Percentiles rank a stretch among this genome's conserved stretches.
These are phyloP conservation scores for Scomberomorus guttatus DNA, from an alignment of 2,797 vertebrate genomes.

Conservation along the genomic window DNA sequence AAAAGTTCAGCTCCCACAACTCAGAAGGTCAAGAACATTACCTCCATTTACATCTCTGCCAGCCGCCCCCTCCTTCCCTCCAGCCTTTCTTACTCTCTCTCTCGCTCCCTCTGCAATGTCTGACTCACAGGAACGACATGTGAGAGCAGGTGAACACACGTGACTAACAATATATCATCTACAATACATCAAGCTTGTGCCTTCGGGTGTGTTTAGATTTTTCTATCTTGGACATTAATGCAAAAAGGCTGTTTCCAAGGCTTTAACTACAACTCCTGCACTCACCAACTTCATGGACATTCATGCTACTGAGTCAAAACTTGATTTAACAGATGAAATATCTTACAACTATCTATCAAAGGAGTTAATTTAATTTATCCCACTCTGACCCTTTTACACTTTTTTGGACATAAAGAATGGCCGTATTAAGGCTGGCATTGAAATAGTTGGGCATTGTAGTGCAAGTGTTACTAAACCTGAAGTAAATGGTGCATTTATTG, in stretches of 20 bases:
- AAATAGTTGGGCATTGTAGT: too few species aligned
- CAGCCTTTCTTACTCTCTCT: conserved; percentile 26
- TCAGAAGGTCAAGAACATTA: conserved; percentile 82
- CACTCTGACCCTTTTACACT: neutral
- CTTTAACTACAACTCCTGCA: neutral
- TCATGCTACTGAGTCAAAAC: neutral
- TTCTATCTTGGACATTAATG: neutral
- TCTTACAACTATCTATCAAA: neutral
- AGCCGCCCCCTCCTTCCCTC: conserved; percentile 29
- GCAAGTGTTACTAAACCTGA: neutral
- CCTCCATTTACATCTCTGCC: conserved; percentile 71
- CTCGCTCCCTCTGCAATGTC: conserved; percentile 13
- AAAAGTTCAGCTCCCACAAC: conserved; percentile 81
- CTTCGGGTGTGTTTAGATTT: neutral
- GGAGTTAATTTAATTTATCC: neutral
- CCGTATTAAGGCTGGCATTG: neutral
- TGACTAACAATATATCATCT: conserved; percentile 16
- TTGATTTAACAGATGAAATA: neutral
- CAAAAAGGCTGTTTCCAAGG: neutral
- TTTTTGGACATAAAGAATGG: neutral
- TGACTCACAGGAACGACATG: conserved; percentile 41
- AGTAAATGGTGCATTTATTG: neutral
- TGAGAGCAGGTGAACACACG: conserved; percentile 43
- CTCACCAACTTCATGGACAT: neutral
- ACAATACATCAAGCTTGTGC: neutral